Conservation (phyloP, 2,888 invertebrate species). For the Brenthis daphne region DNA sequence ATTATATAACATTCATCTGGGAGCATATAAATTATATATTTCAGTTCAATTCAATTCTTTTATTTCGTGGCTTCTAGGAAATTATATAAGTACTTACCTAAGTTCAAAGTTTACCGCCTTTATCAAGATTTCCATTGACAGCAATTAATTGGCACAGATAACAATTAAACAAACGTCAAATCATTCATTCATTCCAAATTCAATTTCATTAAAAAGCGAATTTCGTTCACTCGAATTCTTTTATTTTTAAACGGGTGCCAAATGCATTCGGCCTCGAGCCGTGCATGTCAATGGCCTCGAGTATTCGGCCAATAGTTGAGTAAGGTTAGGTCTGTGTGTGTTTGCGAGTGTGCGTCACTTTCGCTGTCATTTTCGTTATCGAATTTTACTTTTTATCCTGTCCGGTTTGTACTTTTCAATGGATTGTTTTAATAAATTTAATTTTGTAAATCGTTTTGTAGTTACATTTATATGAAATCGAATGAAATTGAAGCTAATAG, state of each 20-base stretch:
- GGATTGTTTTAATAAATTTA: constrained; percentile 15
- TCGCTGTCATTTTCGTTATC: constrained; percentile 50
- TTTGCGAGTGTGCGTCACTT: constrained; percentile 58
- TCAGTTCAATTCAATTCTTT: no score
- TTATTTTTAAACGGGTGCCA: constrained; percentile 65
- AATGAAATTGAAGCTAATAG: no score
- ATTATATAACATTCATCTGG: no score
- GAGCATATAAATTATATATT: no score
- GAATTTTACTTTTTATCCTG: constrained; percentile 41
- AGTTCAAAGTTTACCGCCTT: no score
- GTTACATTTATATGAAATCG: no score
- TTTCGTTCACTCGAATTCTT: constrained; percentile 55
- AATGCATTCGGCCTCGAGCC: constrained; percentile 71
- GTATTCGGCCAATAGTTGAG: constrained; percentile 75
- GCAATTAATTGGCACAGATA: no score
- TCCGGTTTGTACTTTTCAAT: constrained; percentile 24
- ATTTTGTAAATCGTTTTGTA: background rate
- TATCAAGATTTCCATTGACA: no score
- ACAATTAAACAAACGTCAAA: background rate
- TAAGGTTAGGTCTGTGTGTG: constrained; percentile 73
- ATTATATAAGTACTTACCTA: no score
- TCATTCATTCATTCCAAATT: constrained; percentile 27
- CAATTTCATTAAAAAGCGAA: constrained; percentile 40
- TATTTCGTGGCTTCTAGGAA: no score
- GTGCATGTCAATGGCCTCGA: constrained; percentile 63